Conservation (phyloP, 2,797 vertebrate genomes). For the Melanotaenia maccullochi region DNA sequence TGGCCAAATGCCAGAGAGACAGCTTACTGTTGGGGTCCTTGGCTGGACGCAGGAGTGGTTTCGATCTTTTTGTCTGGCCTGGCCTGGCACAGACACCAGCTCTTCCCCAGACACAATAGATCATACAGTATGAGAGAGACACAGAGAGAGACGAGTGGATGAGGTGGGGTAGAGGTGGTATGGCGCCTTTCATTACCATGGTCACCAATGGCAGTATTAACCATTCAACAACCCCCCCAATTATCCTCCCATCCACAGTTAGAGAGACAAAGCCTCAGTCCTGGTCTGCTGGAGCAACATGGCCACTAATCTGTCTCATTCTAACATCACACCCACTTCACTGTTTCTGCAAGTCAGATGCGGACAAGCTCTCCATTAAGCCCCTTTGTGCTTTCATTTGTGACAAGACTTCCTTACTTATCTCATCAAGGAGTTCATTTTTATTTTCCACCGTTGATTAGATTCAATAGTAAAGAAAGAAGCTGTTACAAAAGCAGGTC, state of each 20-base stretch:
- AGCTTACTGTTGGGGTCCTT: constrained; percentile 78
- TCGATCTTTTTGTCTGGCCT: constrained; percentile 81
- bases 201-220: constrained; percentile 86
- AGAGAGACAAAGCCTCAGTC: constrained; percentile 79
- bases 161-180: constrained; percentile 68
- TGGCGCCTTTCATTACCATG: constrained; percentile 85
- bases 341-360: constrained; percentile 70
- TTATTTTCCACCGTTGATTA: constrained; percentile 60
- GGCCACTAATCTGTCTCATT: constrained; percentile 81
- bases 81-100: constrained; percentile 77
- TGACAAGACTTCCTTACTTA: constrained; percentile 45
- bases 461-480: not conserved
- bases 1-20: constrained; percentile 81
- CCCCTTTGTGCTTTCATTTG: constrained; percentile 56
- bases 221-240: constrained; percentile 82
- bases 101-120: constrained; percentile 83
- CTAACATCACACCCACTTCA: constrained; percentile 77
- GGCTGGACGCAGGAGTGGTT: constrained; percentile 78
- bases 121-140: constrained; percentile 72
- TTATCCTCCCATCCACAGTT: constrained; percentile 80
- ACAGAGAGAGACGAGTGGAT: constrained; percentile 50
- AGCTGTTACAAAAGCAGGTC: not conserved
- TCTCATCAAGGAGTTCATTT: constrained; percentile 68
- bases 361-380: constrained; percentile 50
- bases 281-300: constrained; percentile 82